These are phyloP conservation scores for Tribolium madens DNA, from an alignment of 1,140 invertebrate species.

Conservation along the genomic window DNA sequence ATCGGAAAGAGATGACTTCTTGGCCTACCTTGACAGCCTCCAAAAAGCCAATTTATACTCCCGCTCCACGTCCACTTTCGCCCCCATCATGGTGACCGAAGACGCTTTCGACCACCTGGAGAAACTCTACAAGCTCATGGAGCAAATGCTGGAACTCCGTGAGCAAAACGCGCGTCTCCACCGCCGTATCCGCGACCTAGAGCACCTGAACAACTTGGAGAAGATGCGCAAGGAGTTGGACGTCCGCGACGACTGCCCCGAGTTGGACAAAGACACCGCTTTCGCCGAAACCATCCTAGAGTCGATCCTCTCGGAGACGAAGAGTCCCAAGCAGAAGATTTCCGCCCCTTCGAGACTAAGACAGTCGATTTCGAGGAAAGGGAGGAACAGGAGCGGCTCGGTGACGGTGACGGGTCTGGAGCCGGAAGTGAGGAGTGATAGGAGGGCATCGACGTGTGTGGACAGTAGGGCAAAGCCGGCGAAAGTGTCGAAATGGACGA, in stretches of 20 bases:
- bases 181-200: conserved; percentile 77
- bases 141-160: conserved; percentile 78
- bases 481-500: conserved; percentile 84
- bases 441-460: conserved; percentile 39
- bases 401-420: conserved; percentile 48
- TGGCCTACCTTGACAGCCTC: conserved; percentile 60
- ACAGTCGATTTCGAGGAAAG: conserved; percentile 47
- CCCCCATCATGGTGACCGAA: conserved; percentile 68
- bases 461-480: conserved; percentile 64
- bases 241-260: conserved; percentile 65
- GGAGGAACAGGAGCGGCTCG: conserved; percentile 54
- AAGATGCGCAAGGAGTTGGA: conserved; percentile 69
- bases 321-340: conserved; percentile 56
- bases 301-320: conserved; percentile 66
- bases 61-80: conserved; percentile 64
- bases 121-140: conserved; percentile 79
- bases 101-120: conserved; percentile 81
- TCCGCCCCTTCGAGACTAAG: background rate
- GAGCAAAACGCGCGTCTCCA: conserved; percentile 79
- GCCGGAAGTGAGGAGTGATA: conserved; percentile 13
- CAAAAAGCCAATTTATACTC: conserved; percentile 52
- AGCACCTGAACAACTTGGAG: conserved; percentile 77
- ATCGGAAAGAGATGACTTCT: conserved; percentile 54
- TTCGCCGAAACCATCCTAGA: conserved; percentile 73
- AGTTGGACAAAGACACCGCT: conserved; percentile 70